Base-by-base conservation (phyloP, 2,888 invertebrate species). In the Scelioninae gen. 2 region DNA sequence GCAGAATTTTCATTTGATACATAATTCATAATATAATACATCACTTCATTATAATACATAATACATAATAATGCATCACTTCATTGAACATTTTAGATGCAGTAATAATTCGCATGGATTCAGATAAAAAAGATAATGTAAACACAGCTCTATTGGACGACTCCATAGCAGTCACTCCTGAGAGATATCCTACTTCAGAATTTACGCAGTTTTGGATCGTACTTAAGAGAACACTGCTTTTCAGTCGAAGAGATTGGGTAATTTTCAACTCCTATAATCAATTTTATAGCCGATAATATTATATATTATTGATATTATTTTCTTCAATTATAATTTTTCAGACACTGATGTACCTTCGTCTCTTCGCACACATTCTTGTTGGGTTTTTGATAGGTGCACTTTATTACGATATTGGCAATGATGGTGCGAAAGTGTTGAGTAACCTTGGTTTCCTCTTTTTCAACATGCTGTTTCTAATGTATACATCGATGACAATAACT, bases 401-500 rank as follows among this genome's bases (percentile, higher is more conserved):
- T 75, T 98, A 98, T 88, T 96, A 96, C 86, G 94, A 96, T 85
- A 97, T 96, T 83, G 97, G 97, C 73, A 94, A 98, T 84, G 97
- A 98, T 87, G 97, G 96, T 79, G 93, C 94, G 79, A 97, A 97
- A 87, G 96, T 97, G 71, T 91, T 97, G 75, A 97, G 96, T 84
- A 98, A 98, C 87, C 92, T 97, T 78, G 97, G 97, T 74, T 97
- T 96, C 89, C 89, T 98, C 19, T 98, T 98, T 90, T 98, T 98
- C 91, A 97, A 97, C 86, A 96, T 98, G 94, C 90, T 98, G 83
- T 98, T 98, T 90, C 91, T 98, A 77, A 98, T 98, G 96, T 98
- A 98, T 89, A 97, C 97, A 0, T 96, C 98, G n/a, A 96, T 98
- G 94, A 98, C 98, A 85, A 97, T 98, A 81, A 98, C 98, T 45